These are phyloP conservation scores for sheep (Ovis aries) DNA, from an alignment of 2,113 vertebrate species.

Conservation along the genomic window DNA sequence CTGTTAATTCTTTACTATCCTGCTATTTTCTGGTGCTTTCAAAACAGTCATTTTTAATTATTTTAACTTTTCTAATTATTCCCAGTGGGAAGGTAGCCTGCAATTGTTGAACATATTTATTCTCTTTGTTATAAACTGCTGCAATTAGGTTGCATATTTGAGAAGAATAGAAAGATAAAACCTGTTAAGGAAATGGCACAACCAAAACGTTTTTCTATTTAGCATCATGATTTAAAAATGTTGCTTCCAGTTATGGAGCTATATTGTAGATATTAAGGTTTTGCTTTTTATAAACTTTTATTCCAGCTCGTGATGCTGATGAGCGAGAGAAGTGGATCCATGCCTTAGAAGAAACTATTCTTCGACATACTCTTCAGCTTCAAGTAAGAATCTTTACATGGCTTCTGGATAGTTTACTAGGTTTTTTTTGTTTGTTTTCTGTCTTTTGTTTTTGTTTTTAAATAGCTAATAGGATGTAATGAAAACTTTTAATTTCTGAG, in stretches of 20 bases:
- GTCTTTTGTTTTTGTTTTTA: neutral
- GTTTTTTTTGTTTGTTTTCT: neutral
- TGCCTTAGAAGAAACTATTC: slow-evolving; percentile 98
- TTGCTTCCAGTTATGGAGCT: slow-evolving; percentile 2
- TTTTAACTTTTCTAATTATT: slow-evolving; percentile 18
- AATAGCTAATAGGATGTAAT: neutral
- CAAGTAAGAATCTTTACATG: slow-evolving; percentile 82
- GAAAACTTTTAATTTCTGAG: slow-evolving; percentile 19
- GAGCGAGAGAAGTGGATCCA: slow-evolving; percentile 99
- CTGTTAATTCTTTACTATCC: slow-evolving; percentile 25
- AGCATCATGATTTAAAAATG: neutral
- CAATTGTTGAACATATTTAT: neutral
- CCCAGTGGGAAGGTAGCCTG: neutral
- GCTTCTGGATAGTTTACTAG: neutral
- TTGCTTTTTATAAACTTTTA: slow-evolving; percentile 25
- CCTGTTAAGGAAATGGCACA: neutral
- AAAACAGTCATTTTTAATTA: neutral
- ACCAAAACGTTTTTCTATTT: neutral
- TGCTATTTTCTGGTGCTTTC: slow-evolving; percentile 12
- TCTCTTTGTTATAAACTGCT: slow-evolving; percentile 11
- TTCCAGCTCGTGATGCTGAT: slow-evolving; percentile 97
- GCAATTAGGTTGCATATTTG: neutral
- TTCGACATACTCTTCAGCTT: slow-evolving; percentile 96
- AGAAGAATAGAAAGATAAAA: neutral
- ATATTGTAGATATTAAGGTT: neutral